Conservation (phyloP, 2,113 vertebrate genomes). For the Crotalus horridus region DNA sequence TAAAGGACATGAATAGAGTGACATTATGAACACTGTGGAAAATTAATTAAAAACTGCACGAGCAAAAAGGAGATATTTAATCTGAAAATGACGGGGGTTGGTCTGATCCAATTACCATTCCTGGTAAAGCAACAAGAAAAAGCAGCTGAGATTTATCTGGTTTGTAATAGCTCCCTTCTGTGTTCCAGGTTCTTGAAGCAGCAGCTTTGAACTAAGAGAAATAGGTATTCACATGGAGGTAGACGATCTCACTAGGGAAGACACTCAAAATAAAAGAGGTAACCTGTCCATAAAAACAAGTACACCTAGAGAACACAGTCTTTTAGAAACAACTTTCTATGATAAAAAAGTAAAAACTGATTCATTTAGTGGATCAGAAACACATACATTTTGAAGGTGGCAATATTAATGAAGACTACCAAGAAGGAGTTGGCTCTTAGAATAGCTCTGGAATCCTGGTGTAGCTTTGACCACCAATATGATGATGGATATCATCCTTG, state of each 20-base stretch:
- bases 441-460: not conserved
- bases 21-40: conserved; percentile 26
- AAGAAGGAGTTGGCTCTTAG: not conserved
- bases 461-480: not conserved
- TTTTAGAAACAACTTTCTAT: not conserved
- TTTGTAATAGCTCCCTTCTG: not conserved
- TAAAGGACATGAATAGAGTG: not conserved
- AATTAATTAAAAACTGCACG: conserved; percentile 51
- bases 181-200: conserved; percentile 18
- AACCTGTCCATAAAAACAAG: not conserved
- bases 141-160: not conserved
- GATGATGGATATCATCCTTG: not conserved
- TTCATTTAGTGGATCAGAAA: not conserved
- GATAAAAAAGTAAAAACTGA: not conserved
- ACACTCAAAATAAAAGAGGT: not conserved
- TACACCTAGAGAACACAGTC: not conserved
- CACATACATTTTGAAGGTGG: not conserved
- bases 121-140: conserved; percentile 6
- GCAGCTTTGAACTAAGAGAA: not conserved
- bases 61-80: conserved; percentile 36
- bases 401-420: not conserved
- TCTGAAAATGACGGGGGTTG: conserved; percentile 34
- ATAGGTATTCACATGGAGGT: not conserved
- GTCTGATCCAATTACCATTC: conserved; percentile 23
- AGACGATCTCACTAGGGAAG: not conserved